Conservation (phyloP, 2,888 invertebrate genomes). For the Tenthredo mesomela region DNA sequence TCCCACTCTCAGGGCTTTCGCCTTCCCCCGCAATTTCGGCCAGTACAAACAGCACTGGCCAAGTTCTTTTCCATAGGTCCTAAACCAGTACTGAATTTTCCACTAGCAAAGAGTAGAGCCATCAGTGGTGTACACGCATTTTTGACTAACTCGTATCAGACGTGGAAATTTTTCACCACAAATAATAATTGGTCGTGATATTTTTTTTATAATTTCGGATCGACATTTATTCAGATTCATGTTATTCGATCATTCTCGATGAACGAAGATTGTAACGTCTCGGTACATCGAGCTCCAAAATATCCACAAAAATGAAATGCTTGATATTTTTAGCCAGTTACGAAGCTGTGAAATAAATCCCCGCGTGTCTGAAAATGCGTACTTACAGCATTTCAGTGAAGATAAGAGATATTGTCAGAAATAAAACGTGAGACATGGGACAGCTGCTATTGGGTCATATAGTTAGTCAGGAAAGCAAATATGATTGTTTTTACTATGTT, state of each 20-base stretch:
- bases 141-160: neutral
- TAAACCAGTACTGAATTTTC: slow-evolving; percentile 22
- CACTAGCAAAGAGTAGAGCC: slow-evolving; percentile 4
- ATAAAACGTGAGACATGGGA: neutral
- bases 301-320: neutral
- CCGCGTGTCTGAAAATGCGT: neutral
- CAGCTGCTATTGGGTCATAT: neutral
- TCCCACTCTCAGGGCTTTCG: slow-evolving; percentile 55
- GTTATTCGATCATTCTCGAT: neutral
- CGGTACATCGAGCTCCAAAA: neutral
- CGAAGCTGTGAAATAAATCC: neutral
- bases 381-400: neutral
- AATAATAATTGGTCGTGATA: neutral
- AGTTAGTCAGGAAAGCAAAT: neutral
- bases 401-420: neutral
- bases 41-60: slow-evolving; percentile 12
- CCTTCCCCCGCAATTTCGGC: slow-evolving; percentile 33
- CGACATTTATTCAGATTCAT: neutral
- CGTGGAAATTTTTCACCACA: slow-evolving; percentile 4
- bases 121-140: neutral
- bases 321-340: neutral
- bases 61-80: slow-evolving; percentile 51
- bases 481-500: neutral
- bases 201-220: neutral
- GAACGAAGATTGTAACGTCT: neutral